phyloP scores from a whole-genome alignment of 1,140 invertebrate genomes.

The Bradysia coprophila region DNA sequence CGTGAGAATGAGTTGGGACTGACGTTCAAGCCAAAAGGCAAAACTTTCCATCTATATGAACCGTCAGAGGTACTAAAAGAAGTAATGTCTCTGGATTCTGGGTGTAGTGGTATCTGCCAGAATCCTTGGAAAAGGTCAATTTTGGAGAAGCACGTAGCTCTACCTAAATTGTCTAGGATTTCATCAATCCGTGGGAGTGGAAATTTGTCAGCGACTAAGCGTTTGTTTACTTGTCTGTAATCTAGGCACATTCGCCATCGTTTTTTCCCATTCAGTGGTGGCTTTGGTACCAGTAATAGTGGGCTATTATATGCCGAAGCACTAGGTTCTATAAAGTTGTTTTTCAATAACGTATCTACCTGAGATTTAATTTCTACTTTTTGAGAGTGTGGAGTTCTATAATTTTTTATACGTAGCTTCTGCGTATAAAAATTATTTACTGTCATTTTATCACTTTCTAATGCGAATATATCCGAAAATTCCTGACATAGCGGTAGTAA shows the following conservation, averaged over 20 bases:
- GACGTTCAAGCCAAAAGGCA: too few species aligned
- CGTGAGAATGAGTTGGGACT: constrained; percentile 1
- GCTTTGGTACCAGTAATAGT: background rate
- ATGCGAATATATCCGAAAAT: constrained; percentile 1
- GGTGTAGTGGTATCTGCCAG: background rate
- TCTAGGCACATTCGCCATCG: constrained; percentile 2
- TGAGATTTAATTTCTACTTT: constrained; percentile 1
- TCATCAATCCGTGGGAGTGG: constrained; percentile 25
- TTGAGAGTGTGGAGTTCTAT: background rate
- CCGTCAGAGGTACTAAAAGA: background rate
- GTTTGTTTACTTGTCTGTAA: constrained; percentile 4
- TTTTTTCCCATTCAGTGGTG: background rate
- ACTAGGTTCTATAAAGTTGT: constrained; percentile 3
- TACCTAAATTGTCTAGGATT: constrained; percentile 10
- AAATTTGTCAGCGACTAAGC: constrained; percentile 15
- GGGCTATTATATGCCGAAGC: constrained; percentile 1
- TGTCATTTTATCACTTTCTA: background rate
- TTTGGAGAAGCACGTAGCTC: background rate
- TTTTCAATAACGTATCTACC: constrained; percentile 1
- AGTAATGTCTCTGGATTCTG: background rate
- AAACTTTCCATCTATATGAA: too few species aligned
- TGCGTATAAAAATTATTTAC: background rate
- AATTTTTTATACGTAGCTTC: background rate
- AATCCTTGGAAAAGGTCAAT: background rate
- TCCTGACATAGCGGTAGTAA: background rate